Evolutionary conservation across 2,888 invertebrate species (phyloP).

Genomic region (Eulithis testata): DNA sequence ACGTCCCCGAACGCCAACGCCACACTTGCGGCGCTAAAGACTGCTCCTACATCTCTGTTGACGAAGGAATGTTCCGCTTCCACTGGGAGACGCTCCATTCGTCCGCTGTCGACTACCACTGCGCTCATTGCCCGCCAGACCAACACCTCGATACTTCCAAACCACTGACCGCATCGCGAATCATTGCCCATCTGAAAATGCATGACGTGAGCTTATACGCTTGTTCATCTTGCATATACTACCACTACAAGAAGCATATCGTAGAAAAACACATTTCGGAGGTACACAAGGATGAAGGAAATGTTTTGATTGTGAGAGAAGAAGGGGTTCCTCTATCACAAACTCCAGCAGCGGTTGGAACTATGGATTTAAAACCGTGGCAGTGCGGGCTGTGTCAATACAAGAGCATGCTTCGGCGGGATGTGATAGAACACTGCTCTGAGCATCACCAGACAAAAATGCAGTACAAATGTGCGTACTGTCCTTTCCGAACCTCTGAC

Average conservation of each 20-base stretch:
- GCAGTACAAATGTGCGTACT: slow-evolving; percentile 89
- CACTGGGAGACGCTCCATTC: slow-evolving; percentile 90
- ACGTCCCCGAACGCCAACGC: slow-evolving; percentile 82
- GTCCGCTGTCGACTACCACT: slow-evolving; percentile 84
- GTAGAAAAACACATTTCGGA: slow-evolving; percentile 83
- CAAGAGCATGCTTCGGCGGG: slow-evolving; percentile 84
- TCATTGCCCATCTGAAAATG: slow-evolving; percentile 89
- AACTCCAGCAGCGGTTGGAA: slow-evolving; percentile 42
- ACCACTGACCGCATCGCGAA: slow-evolving; percentile 83
- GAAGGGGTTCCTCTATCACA: slow-evolving; percentile 48
- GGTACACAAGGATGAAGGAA: slow-evolving; percentile 79
- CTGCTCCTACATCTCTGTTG: slow-evolving; percentile 89
- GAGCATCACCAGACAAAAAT: slow-evolving; percentile 86
- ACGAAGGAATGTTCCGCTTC: slow-evolving; percentile 88
- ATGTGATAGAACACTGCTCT: slow-evolving; percentile 85
- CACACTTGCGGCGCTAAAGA: slow-evolving; percentile 89
- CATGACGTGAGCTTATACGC: slow-evolving; percentile 90
- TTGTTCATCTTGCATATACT: slow-evolving; percentile 88
- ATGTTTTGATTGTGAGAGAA: slow-evolving; percentile 66
- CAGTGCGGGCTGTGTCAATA: slow-evolving; percentile 88
- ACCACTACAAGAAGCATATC: slow-evolving; percentile 85
- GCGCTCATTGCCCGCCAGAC: slow-evolving; percentile 88
- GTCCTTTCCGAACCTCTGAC: slow-evolving; percentile 83
- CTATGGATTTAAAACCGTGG: slow-evolving; percentile 87
- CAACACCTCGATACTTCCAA: slow-evolving; percentile 75